These are phyloP conservation scores for Lathronympha strigana DNA, from an alignment of 2,888 invertebrate genomes.

Conservation along the genomic window DNA sequence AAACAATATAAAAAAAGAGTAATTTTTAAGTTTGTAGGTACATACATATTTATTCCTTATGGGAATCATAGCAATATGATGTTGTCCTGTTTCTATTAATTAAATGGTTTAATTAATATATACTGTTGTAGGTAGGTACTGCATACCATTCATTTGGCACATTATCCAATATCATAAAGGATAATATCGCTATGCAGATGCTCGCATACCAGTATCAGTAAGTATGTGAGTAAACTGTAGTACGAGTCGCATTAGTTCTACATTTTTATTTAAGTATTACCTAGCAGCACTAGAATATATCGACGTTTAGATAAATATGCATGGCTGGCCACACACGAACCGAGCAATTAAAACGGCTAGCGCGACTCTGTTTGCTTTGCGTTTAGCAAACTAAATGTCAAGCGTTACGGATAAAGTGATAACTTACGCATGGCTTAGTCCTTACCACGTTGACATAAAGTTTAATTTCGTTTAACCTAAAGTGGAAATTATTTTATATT, in stretches of 20 bases:
- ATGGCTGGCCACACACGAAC: constrained; percentile 34
- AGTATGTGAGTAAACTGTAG: neutral
- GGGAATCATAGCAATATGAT: no score
- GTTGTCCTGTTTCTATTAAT: neutral
- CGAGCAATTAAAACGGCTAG: constrained; percentile 27
- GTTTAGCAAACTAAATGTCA: constrained; percentile 37
- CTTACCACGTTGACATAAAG: neutral
- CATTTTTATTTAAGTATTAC: constrained; percentile 1
- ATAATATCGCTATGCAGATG: constrained; percentile 9
- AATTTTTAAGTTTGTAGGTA: neutral
- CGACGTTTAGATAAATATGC: constrained; percentile 15
- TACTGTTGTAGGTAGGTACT: no score
- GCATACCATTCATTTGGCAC: neutral
- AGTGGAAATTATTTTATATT: neutral
- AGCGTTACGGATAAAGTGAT: constrained; percentile 6
- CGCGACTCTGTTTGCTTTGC: constrained; percentile 25
- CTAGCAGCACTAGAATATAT: constrained; percentile 13
- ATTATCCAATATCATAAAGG: neutral
- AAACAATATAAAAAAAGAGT: no score
- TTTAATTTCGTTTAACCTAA: neutral
- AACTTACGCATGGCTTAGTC: neutral
- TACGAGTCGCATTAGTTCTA: neutral
- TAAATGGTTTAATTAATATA: constrained; percentile 3
- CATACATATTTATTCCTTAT: neutral
- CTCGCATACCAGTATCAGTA: neutral